Conservation (phyloP, 2,888 invertebrate genomes). For the Dryobotodes eremita region DNA sequence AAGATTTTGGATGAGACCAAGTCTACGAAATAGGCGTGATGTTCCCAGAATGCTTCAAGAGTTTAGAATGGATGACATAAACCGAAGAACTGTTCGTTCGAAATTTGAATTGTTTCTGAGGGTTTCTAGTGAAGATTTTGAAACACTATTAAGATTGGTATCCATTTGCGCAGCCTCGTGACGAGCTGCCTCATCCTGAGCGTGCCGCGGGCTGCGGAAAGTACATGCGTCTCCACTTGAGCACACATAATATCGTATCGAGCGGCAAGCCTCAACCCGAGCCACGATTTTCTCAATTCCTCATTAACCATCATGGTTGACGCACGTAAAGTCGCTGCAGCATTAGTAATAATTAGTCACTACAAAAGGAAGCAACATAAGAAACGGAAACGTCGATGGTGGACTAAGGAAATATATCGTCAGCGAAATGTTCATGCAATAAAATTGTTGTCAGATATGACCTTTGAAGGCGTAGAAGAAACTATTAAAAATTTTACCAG, state of each 20-base stretch:
- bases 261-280: conserved; percentile 32
- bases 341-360: conserved; percentile 5
- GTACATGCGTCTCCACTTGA: conserved; percentile 46
- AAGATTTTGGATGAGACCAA: no score
- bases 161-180: conserved; percentile 19
- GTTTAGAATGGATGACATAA: no score
- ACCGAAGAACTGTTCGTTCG: no score
- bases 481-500: conserved; percentile 16
- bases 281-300: conserved; percentile 7
- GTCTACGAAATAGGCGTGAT: no score
- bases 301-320: conserved; percentile 10
- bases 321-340: conserved; percentile 11
- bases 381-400: conserved; percentile 56
- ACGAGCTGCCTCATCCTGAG: conserved; percentile 46
- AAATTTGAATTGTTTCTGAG: no score
- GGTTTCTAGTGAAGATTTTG: no score
- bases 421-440: conserved; percentile 47
- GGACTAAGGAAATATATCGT: conserved; percentile 45
- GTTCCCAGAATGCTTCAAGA: no score
- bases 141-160: not conserved
- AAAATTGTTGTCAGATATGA: conserved; percentile 49
- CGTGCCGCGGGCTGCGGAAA: conserved; percentile 45
- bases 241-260: conserved; percentile 27
- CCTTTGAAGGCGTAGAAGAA: conserved; percentile 7
- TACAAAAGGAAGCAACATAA: conserved; percentile 18